Evolutionary conservation across 2,113 vertebrate genomes (phyloP), one percentile per base, ranked within the genome.

Genomic region (Butastur rufipennis): DNA sequence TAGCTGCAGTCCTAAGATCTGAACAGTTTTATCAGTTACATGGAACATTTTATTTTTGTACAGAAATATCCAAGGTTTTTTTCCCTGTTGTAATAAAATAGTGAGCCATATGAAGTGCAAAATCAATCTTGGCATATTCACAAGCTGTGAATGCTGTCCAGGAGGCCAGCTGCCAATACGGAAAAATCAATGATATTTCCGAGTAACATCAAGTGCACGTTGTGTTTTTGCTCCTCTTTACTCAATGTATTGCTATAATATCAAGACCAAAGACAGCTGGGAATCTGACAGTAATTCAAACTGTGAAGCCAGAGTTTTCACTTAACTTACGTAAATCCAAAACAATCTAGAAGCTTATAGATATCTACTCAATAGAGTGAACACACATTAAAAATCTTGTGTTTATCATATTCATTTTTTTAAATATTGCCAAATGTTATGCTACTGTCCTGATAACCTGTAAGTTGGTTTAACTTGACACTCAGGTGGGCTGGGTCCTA

Each of bases 71-170:
- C 40, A 80, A 70, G 45, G n/a, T 75, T 90, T 79, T 81, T 92
- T 61, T 25, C 32, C 90, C 36, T 73, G 17, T 36, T 74, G 11
- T 66, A 92, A 81, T 32, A 81, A 78, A 92, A 86, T 22, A 66
- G 53, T 67, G 94, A 86, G 32, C 42, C 73, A 78, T 47, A 95
- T 27, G 63, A 97, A 87, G 65, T 91, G 47, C 23, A 88, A 94
- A 89, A 93, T 91, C 47, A 92, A 29, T 84, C 82, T 62, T 84
- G 68, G 83, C 72, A 92, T 95, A 91, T 74, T 91, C 80, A 83
- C 88, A 96, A 88, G 11, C 63, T 87, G 18, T 50, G 84, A 93
- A 87, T 71, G 70, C 32, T 81, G 47, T 95, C 74, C 74, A 96
- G 72, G 45, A 89, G 68, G 81, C 91, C 77, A 95, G 42, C 23